Conservation (phyloP, 2,113 vertebrate species). For the Callorhinus ursinus region DNA sequence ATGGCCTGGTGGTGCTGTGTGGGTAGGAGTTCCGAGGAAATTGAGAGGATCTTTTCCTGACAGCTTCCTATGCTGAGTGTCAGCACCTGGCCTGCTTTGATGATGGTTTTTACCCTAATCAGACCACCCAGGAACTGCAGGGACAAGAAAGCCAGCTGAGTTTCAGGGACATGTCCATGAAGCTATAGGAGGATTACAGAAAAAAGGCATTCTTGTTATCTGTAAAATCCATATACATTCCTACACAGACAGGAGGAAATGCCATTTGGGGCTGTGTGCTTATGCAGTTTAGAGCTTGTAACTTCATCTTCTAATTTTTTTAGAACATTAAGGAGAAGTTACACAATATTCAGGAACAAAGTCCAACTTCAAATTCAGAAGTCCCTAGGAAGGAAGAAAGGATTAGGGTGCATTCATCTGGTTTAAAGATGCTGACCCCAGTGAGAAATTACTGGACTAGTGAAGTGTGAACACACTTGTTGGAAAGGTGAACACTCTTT, state of each 20-base stretch:
- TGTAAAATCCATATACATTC: slow-evolving; percentile 23
- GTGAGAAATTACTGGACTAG: neutral
- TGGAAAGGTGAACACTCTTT: slow-evolving; percentile 12
- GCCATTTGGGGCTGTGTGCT: neutral
- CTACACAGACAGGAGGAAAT: slow-evolving; percentile 16
- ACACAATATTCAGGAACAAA: neutral
- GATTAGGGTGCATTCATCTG: neutral
- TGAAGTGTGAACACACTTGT: neutral
- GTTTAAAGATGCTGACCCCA: neutral
- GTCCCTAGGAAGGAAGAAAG: slow-evolving; percentile 42
- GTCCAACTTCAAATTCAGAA: neutral
- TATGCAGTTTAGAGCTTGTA: neutral
- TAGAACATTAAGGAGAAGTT: slow-evolving; percentile 5
- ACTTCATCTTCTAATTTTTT: neutral
- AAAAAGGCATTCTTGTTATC: slow-evolving; percentile 29
- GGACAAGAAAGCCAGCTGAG: slow-evolving; percentile 40
- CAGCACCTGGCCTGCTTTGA: slow-evolving; percentile 69
- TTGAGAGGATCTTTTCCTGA: neutral
- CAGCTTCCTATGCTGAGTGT: neutral
- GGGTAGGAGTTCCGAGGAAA: slow-evolving; percentile 44
- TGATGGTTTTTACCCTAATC: slow-evolving; percentile 39
- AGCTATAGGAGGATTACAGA: neutral
- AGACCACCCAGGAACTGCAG: slow-evolving; percentile 63
- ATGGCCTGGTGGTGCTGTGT: neutral
- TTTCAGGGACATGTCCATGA: slow-evolving; percentile 40